Evolutionary conservation across 1,140 invertebrate species (phyloP), one percentile per base, ranked within the genome.

Genomic region (Caenorhabditis remanei): DNA sequence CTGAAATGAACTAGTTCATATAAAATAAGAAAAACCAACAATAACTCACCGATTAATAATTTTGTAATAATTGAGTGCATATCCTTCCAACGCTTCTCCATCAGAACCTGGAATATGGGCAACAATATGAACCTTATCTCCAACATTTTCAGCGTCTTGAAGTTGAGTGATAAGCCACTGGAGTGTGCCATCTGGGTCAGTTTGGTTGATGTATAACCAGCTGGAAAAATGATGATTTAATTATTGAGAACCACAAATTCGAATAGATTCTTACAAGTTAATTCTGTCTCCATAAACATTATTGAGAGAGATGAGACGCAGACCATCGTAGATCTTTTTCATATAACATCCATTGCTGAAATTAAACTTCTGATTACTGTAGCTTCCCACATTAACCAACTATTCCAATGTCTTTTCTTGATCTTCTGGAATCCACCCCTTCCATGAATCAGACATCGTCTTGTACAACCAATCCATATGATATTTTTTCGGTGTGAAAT

Each of bases 201-300:
- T 98, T 85, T 96, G 96, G 92, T 99, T 99, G 24, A 99, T 93
- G 11, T 98, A 93, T 19, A 99, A 93, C 97, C 97, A 99, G 96
- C 97, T 94, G 97, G 97, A 98, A 83, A 43, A 14, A 32, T 32
- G 32, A 32, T 32, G 2, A 2, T 32, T 32, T 2, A 24, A 24
- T 4, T 16, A 7, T 24, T 53, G 13, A 14, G 67, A 53, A 55
- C 4, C 2, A 13, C 0, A n/a, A 0, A 32, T 4, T 63, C 21
- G 41, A 46, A 79, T 14, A 16, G 53, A 53, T 6, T 90, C 90
- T 91, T 90, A 94, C 93, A 93, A 93, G 89, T 94, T 94, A 41
- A 89, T 89, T 61, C 90, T 91, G 82, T 93, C 93, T 58, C 82
- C 94, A 89, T 92, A 93, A 85, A 93, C 93, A 89, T 92, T 94